phyloP scores from a whole-genome alignment of 2,888 invertebrate species.

The Drosophila heteroneura region DNA sequence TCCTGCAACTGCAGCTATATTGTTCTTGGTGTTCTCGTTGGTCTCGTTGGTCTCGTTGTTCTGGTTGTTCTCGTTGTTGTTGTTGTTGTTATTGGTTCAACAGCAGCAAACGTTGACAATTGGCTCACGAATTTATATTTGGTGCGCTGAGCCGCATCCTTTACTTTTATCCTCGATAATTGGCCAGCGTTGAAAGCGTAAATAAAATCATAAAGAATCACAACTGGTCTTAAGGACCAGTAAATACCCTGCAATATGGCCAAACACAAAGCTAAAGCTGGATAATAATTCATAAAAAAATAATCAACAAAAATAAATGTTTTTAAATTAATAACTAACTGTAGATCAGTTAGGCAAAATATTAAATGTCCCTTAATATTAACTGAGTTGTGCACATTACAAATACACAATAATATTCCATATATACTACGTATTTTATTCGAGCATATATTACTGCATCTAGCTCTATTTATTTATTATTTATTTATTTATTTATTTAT shows the following conservation, averaged over 20 bases:
- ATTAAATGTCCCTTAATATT: neutral
- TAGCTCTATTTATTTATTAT: neutral
- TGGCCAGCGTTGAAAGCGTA: conserved; percentile 37
- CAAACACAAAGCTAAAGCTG: neutral
- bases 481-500: too few relatives aligned
- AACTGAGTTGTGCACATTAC: neutral
- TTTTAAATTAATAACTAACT: neutral
- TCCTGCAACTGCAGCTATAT: conserved; percentile 8
- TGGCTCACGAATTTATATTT: conserved; percentile 56
- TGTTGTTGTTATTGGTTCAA: conserved; percentile 5
- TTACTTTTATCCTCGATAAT: conserved; percentile 54
- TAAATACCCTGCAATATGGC: neutral
- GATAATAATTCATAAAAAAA: neutral
- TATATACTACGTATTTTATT: neutral
- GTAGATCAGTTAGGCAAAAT: neutral
- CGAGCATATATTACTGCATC: neutral
- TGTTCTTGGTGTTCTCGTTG: neutral
- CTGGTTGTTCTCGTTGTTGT: neutral
- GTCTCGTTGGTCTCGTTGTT: neutral
- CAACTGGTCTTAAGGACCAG: neutral
- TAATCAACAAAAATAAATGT: neutral
- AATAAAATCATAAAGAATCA: neutral
- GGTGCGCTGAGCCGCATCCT: conserved; percentile 35
- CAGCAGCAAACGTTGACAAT: conserved; percentile 35
- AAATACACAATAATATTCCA: neutral